Evolutionary conservation across 2,888 invertebrate species (phyloP), one percentile per base, ranked within the genome.

Genomic region (Eucriotettix oculatus): DNA sequence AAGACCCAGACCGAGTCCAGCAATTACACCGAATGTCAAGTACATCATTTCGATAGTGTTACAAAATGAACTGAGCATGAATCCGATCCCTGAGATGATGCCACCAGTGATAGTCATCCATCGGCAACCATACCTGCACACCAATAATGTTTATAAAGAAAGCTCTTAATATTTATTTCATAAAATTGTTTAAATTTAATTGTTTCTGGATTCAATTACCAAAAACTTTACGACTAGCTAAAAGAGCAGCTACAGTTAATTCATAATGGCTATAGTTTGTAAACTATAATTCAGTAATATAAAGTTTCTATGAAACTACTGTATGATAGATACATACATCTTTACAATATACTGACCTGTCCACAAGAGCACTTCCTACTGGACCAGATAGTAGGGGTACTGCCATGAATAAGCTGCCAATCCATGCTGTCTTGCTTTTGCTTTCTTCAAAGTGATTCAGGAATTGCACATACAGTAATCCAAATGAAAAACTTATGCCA

Each of bases 401-500:
- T 1, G 92, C 87, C 73, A 93, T 86, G 69, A 95, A 92, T 16
- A 95, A 73, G 58, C 91, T 90, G 1, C 92, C 92, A 62, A 94
- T 88, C 87, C 90, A 88, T 1, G 94, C 87, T 0, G 95, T 94
- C 55, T 85, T 87, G 9, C 90, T 84, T 68, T 90, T 89, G 53
- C 86, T 86, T 42, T 87, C 86, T 60, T 80, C 76, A 71, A 93
- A 96, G 68, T 90, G 86, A 56, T 83, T 78, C 55, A 90, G 75
- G 68, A 95, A 85, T 68, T 92, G 86, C 1, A 88, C 85, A 69
- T 88, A 92, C 10, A 96, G 78, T 16, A 95, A 76, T 0, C 96
- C 97, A 71, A 95, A 95, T 1, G 92, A 91, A 72, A 95, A 93
- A 58, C 91, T 90, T 60, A 95, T 84, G 0, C 96, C 96, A 72